Evolutionary conservation across 2,113 vertebrate genomes (phyloP).

Genomic region (Chaetodon auriga): DNA sequence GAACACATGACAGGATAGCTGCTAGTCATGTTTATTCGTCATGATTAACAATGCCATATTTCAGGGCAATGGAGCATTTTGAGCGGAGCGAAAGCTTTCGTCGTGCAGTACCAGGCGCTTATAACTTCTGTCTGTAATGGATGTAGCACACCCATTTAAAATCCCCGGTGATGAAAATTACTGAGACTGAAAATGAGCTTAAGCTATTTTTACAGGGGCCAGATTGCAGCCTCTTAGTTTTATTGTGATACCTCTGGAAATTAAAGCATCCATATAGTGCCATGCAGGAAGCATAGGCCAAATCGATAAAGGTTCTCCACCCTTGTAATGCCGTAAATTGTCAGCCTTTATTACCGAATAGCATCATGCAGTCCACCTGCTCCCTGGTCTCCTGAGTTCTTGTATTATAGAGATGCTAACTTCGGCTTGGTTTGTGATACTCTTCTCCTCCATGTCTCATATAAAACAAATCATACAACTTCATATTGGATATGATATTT

Average conservation of each 20-base stretch:
- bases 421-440: slow-evolving; percentile 18
- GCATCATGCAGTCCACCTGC: slow-evolving; percentile 44
- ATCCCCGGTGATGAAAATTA: slow-evolving; percentile 68
- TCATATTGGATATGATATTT: slow-evolving; percentile 54
- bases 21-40: slow-evolving; percentile 55
- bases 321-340: slow-evolving; percentile 44
- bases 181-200: slow-evolving; percentile 71
- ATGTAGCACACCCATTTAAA: slow-evolving; percentile 64
- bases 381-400: slow-evolving; percentile 29
- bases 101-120: slow-evolving; percentile 27
- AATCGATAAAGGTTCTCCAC: slow-evolving; percentile 49
- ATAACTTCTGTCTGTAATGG: slow-evolving; percentile 58
- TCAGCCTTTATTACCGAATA: slow-evolving; percentile 47
- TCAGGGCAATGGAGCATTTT: slow-evolving; percentile 45
- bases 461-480: slow-evolving; percentile 52
- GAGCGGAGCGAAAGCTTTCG: slow-evolving; percentile 47
- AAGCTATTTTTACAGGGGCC: slow-evolving; percentile 64
- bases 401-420: slow-evolving; percentile 18
- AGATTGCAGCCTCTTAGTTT: slow-evolving; percentile 49
- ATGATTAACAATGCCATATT: slow-evolving; percentile 67
- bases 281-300: slow-evolving; percentile 15
- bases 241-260: slow-evolving; percentile 60
- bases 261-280: slow-evolving; percentile 55
- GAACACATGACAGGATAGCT: slow-evolving; percentile 21
- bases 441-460: slow-evolving; percentile 27